These are phyloP conservation scores for Xenops minutus DNA, from an alignment of 2,797 vertebrate genomes.

Conservation along the genomic window DNA sequence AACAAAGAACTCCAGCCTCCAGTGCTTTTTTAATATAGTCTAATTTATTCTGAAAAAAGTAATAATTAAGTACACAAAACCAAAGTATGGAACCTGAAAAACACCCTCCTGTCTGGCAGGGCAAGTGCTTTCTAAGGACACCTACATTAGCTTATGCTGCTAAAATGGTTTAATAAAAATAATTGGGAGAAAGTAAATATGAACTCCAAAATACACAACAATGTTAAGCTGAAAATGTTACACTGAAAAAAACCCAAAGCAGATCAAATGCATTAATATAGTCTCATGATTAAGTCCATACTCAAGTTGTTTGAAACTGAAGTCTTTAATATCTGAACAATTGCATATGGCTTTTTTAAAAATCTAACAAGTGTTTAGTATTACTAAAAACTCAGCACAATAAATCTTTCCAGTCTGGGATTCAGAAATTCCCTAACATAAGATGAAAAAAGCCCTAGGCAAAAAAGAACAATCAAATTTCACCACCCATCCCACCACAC, in stretches of 20 bases:
- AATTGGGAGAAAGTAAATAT: not conserved
- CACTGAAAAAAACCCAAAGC: not conserved
- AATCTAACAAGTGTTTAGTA: not conserved
- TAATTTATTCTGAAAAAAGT: constrained; percentile 17
- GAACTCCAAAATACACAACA: not conserved
- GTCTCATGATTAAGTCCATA: not conserved
- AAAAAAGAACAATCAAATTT: not conserved
- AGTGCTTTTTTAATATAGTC: not conserved
- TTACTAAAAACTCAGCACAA: not conserved
- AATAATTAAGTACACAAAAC: constrained; percentile 1
- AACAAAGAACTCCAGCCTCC: constrained; percentile 3
- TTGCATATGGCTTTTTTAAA: not conserved
- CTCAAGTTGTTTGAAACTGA: not conserved
- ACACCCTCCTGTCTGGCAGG: constrained; percentile 11
- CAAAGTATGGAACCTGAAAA: constrained; percentile 24
- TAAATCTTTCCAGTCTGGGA: not conserved
- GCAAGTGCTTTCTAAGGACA: not conserved
- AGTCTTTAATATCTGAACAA: not conserved
- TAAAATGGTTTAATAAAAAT: not conserved
- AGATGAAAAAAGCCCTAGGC: not conserved
- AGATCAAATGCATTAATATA: not conserved
- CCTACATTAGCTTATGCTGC: not conserved
- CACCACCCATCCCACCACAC: not conserved
- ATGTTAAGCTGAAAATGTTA: not conserved
- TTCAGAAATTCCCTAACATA: not conserved